Evolutionary conservation across 2,888 invertebrate genomes (phyloP).

Genomic region (Protonemura montana): DNA sequence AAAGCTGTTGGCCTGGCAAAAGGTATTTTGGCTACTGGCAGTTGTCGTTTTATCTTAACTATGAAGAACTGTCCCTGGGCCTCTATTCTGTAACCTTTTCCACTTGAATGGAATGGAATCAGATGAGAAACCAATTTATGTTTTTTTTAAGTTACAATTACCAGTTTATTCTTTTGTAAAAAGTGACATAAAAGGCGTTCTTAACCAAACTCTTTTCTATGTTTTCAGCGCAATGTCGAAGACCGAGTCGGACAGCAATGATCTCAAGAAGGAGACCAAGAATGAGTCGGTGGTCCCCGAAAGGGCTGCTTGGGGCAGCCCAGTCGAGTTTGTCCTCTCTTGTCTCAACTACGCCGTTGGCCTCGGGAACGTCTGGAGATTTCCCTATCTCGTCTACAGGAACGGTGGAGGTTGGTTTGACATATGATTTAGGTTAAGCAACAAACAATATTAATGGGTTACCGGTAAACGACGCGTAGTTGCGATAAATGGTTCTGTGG

Average conservation of each 20-base stretch:
- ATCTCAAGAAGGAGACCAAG: neutral
- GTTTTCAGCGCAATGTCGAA: neutral
- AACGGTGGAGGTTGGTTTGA: constrained; percentile 56
- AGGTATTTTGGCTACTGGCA: no score
- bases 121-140: no score
- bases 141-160: no score
- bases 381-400: constrained; percentile 61
- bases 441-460: no score
- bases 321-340: constrained; percentile 60
- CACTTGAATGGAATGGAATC: no score
- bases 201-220: no score
- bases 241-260: neutral
- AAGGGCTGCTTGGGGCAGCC: constrained; percentile 68
- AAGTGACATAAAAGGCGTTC: no score
- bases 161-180: no score
- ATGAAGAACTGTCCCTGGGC: no score
- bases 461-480: neutral
- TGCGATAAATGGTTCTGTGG: neutral
- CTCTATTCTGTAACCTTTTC: no score
- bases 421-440: neutral
- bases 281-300: constrained; percentile 53
- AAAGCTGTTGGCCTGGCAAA: no score
- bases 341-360: constrained; percentile 63
- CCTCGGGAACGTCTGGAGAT: constrained; percentile 65
- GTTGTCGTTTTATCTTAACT: no score